phyloP scores from a whole-genome alignment of 2,797 vertebrate species.

The Phoeniculus purpureus region DNA sequence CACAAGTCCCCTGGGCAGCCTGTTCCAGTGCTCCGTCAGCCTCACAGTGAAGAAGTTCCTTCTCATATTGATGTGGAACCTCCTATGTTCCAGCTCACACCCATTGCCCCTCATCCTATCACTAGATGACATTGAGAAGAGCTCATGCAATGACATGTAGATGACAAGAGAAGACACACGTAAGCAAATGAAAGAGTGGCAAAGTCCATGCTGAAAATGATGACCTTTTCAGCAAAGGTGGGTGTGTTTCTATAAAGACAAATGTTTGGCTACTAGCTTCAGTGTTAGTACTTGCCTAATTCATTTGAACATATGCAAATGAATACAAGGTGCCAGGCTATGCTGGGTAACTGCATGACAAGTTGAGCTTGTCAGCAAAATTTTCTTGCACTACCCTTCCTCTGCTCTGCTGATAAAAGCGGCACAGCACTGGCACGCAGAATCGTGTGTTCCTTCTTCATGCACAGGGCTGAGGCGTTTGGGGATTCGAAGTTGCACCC shows the following conservation, averaged over 20 bases:
- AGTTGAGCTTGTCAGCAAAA: not conserved
- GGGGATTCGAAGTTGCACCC: not conserved
- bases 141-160: too few relatives aligned
- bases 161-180: not conserved
- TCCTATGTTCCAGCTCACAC: too few relatives aligned
- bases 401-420: not conserved
- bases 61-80: too few relatives aligned
- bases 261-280: not conserved
- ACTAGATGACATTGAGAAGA: too few relatives aligned
- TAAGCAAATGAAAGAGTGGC: not conserved
- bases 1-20: too few relatives aligned
- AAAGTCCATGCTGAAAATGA: not conserved
- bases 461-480: not conserved
- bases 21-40: too few relatives aligned
- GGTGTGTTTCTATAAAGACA: not conserved
- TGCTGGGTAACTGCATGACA: not conserved
- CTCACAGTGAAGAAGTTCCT: too few relatives aligned
- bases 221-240: not conserved
- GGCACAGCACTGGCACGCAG: not conserved
- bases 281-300: not conserved
- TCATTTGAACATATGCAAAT: conserved; percentile 22
- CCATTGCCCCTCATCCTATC: too few relatives aligned
- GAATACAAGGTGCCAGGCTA: not conserved
- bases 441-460: not conserved
- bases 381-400: not conserved